phyloP scores from a whole-genome alignment of 2,888 invertebrate species.

The Stramonita haemastoma region DNA sequence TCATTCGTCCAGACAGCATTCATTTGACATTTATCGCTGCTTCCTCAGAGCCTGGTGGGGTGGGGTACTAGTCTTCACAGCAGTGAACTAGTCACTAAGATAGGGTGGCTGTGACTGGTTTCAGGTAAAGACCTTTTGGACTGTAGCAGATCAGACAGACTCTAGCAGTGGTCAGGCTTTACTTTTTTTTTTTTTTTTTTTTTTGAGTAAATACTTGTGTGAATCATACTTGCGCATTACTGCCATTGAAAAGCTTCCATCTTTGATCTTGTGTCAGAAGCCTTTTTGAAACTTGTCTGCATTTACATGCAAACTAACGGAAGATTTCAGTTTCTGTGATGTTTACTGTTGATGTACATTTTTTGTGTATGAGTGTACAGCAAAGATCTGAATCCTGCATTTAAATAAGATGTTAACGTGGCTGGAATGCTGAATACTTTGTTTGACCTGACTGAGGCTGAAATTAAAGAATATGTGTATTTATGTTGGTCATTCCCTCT shows the following conservation, averaged over 20 bases:
- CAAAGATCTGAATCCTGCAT: too few species aligned
- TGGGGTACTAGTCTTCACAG: background rate
- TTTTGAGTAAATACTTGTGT: background rate
- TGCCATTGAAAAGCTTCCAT: constrained; percentile 1
- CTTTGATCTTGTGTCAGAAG: background rate
- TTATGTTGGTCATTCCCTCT: background rate
- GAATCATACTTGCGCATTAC: constrained; percentile 6
- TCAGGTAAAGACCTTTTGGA: too few species aligned
- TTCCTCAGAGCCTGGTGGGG: background rate
- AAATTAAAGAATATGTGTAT: background rate
- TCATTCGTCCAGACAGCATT: background rate
- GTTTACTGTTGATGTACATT: too few species aligned
- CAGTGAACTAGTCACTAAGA: background rate
- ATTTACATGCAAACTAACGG: background rate
- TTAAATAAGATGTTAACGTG: too few species aligned
- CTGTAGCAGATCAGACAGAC: too few species aligned
- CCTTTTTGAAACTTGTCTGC: background rate
- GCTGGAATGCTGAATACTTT: too few species aligned
- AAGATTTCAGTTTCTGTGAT: too few species aligned
- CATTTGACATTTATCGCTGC: background rate
- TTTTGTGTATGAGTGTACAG: too few species aligned
- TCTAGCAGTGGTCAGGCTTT: too few species aligned
- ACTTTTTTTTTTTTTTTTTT: too few species aligned
- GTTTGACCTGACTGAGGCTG: too few species aligned
- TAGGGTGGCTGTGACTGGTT: too few species aligned